Base-by-base conservation (phyloP, 2,888 invertebrate species). In the Oscheius onirici region DNA sequence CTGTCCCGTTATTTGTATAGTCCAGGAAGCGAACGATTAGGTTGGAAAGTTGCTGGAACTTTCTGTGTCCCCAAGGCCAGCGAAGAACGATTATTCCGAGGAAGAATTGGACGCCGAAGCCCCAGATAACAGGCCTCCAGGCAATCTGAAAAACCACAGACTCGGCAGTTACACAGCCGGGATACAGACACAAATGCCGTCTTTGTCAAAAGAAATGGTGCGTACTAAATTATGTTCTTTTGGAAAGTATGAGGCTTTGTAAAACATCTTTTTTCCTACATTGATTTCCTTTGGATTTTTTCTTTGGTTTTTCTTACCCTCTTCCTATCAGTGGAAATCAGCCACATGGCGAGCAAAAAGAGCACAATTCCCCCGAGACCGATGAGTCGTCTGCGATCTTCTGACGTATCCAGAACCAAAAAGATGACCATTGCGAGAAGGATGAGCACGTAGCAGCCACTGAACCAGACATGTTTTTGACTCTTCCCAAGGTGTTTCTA, bases 61-160 rank as follows among this genome's bases (percentile, higher is more conserved):
- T 73, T 73, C 74, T 70, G 57, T 76, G 72, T 11, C 76, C 79
- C 46, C 76, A 75, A 8, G 71, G 67, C 79, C 92, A 72, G 93
- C 88, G 73, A 34, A 79, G 92, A 74, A 94, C 94, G 24, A 95
- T 81, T 0, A 96, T 84, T 0, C 94, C 96, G 71, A 97, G 91
- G 3, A 92, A 71, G 85, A 96, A 93, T 90, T 97, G 97, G 8
- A 95, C 89, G 0, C 92, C 89, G 22, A 95, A 89, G 0, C 95
- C 96, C 84, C 92, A 92, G 22, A 92, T 84, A 0, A 96, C 93
- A 0, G 93, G 92, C 5, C 92, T 91, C 95, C 95, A 89, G 22
- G 85, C 86, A 3, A 90, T 88, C 89, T 89, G 72, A 55, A 41
- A 68, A 26, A 8, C n/a, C n/a, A n/a, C n/a, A n/a, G n/a, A n/a